Evolutionary conservation across 2,888 invertebrate species (phyloP).

Genomic region (Nezara viridula): DNA sequence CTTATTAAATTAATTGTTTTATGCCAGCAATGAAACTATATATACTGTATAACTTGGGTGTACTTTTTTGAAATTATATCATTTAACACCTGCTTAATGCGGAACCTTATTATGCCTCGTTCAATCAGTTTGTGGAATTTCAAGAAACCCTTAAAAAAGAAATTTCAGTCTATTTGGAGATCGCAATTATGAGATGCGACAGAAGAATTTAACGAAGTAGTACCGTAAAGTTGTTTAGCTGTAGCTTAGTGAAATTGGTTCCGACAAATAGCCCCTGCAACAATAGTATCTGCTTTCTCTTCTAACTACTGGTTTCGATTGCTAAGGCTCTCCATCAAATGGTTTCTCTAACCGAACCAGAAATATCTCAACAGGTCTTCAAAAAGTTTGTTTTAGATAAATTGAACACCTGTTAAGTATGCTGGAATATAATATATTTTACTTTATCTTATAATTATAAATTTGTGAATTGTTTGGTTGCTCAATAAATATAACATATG

Average conservation of each 20-base stretch:
- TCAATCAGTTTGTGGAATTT: too few species aligned
- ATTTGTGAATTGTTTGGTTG: too few species aligned
- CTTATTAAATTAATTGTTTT: too few species aligned
- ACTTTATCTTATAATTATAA: too few species aligned
- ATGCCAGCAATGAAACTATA: too few species aligned
- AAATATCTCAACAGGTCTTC: background rate
- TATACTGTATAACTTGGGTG: too few species aligned
- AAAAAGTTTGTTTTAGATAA: background rate
- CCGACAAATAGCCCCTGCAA: background rate
- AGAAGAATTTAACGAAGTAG: background rate
- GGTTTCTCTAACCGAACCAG: background rate
- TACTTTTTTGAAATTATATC: too few species aligned
- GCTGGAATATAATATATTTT: too few species aligned
- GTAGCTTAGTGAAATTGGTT: conserved; percentile 7
- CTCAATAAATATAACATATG: too few species aligned
- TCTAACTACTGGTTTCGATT: background rate
- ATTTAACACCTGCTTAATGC: too few species aligned
- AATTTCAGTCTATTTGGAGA: background rate
- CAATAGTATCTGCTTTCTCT: conserved; percentile 19
- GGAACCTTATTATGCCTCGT: too few species aligned
- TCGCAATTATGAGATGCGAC: background rate
- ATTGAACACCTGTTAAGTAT: background rate
- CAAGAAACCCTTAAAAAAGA: too few species aligned
- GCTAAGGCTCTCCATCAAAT: background rate
- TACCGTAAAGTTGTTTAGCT: background rate